Evolutionary conservation across 2,888 invertebrate species (phyloP).

Genomic region (Rotaria macrura): DNA sequence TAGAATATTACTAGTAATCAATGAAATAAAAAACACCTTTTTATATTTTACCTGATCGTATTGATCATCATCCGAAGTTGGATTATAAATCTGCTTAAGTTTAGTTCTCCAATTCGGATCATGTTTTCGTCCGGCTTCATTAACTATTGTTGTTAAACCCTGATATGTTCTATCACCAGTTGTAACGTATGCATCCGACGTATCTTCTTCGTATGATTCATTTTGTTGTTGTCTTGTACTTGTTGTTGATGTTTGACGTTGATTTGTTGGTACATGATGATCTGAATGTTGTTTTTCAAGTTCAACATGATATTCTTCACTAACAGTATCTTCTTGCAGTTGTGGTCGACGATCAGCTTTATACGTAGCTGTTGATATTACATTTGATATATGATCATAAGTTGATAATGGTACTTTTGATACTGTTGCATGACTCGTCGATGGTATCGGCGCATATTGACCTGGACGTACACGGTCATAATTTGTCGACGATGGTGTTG

Average conservation of each 20-base stretch:
- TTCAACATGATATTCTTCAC: constrained; percentile 19
- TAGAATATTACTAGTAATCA: not conserved
- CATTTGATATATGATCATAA: constrained; percentile 7
- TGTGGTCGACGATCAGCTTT: not conserved
- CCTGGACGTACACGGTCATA: constrained; percentile 4
- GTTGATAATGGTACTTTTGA: not conserved
- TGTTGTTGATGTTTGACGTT: not conserved
- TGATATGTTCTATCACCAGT: not conserved
- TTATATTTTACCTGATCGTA: not conserved
- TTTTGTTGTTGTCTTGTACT: not conserved
- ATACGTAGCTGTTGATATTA: not conserved
- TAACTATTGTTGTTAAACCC: not conserved
- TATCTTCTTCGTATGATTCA: not conserved
- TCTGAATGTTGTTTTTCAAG: not conserved
- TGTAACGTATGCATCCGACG: not conserved
- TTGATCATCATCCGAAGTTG: not conserved
- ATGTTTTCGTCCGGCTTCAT: not conserved
- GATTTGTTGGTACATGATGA: not conserved
- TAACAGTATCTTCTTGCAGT: not conserved
- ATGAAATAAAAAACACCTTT: not conserved
- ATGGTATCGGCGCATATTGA: not conserved
- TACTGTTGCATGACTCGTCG: not conserved
- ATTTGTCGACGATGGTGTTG: not conserved
- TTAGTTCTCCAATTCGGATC: not conserved
- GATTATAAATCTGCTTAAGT: not conserved